A percentile compares a stretch with the other conserved stretches of the same genome.
These are phyloP conservation scores for Okapia johnstoni DNA, from an alignment of 2,113 vertebrate species.

Conservation along the genomic window DNA sequence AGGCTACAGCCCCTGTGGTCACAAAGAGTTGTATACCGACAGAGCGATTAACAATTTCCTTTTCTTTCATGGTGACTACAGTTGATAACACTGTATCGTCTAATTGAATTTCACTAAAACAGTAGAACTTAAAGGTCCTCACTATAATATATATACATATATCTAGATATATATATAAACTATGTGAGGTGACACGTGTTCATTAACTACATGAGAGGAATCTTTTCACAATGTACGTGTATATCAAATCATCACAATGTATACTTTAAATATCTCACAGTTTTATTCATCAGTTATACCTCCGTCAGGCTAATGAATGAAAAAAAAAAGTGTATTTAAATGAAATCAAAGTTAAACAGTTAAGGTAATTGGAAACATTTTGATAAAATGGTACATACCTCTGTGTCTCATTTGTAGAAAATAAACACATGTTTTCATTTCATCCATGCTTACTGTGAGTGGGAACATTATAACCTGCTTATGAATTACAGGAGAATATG, in stretches of 20 bases:
- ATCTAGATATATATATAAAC: neutral
- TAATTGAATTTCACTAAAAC: neutral
- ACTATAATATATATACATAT: neutral
- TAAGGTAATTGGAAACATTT: neutral
- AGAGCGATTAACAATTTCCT: neutral
- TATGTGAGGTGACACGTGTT: neutral
- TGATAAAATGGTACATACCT: neutral
- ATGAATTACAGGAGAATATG: neutral
- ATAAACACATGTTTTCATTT: neutral
- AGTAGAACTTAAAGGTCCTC: neutral
- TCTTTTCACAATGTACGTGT: neutral
- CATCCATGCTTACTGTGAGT: neutral
- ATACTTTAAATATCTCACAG: neutral
- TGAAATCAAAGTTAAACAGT: slow-evolving; percentile 16
- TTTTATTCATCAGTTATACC: neutral
- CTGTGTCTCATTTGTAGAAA: neutral
- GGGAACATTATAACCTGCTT: neutral
- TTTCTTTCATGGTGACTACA: neutral
- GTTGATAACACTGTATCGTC: neutral
- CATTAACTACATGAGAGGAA: neutral
- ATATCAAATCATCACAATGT: neutral
- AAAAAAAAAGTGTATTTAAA: slow-evolving; percentile 10
- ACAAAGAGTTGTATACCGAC: neutral
- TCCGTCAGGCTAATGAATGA: neutral
- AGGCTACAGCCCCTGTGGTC: neutral